Conservation (phyloP, 2,888 invertebrate genomes). For the Lasius platythorax region DNA sequence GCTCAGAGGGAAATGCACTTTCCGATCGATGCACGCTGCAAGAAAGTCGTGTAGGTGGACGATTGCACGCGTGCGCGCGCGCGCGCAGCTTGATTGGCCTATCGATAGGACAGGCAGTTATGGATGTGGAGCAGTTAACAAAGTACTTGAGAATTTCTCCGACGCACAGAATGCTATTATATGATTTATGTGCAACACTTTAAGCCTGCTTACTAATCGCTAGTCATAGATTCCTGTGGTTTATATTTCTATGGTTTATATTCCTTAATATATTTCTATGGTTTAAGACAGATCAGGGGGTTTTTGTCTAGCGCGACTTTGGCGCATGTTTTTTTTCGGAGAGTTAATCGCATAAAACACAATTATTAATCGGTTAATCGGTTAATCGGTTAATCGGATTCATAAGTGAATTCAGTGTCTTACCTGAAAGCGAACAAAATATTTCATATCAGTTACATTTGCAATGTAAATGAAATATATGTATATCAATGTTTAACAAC, state of each 20-base stretch:
- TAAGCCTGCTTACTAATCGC: conserved; percentile 36
- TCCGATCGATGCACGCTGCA: conserved; percentile 48
- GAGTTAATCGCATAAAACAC: conserved; percentile 72
- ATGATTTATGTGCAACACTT: conserved; percentile 39
- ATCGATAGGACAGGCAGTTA: conserved; percentile 35
- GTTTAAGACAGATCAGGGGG: conserved; percentile 64
- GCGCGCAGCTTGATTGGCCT: conserved; percentile 32
- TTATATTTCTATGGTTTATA: neutral
- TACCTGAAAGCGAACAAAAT: conserved; percentile 65
- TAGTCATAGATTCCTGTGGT: neutral
- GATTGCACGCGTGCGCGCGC: neutral
- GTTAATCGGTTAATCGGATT: neutral
- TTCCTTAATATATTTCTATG: neutral
- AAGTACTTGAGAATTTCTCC: conserved; percentile 47
- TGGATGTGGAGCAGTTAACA: conserved; percentile 50
- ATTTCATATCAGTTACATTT: conserved; percentile 43
- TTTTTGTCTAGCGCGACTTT: conserved; percentile 41
- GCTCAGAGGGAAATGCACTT: conserved; percentile 50
- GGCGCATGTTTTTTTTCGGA: conserved; percentile 56
- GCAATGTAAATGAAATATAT: conserved; percentile 36
- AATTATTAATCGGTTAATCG: conserved; percentile 61
- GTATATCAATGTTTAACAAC: conserved; percentile 36
- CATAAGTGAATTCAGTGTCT: conserved; percentile 45
- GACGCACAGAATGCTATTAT: conserved; percentile 38
- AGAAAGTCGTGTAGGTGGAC: conserved; percentile 48